Base-by-base conservation (phyloP, 2,888 invertebrate genomes). In the Ditylenchus weischeri region DNA sequence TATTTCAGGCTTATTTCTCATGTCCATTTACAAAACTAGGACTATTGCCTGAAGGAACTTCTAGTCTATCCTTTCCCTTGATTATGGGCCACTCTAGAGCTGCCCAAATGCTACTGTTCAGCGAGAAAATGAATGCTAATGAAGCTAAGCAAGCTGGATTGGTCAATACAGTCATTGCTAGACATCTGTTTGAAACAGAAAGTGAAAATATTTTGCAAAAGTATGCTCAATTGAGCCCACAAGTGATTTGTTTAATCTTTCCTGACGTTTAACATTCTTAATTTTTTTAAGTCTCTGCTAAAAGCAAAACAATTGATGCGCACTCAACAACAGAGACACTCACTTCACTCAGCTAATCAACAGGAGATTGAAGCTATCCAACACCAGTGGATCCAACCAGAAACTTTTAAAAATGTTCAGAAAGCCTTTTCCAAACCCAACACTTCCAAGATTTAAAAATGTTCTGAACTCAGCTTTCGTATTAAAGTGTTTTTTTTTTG, bases 131-230 rank as follows among this genome's bases (percentile, higher is more conserved):
- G 82, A 87, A 88, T 49, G 91, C 92, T 0, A 79, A 86, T 64
- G 92, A 93, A 85, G 94, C 93, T 0, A 86, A 88, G 62, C 85
- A 88, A 57, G 87, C 87, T 81, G 90, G 91, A 36, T 88, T 94
- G 65, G 88, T 93, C 0, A 89, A 91, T 15, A 88, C 89, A 80
- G 85, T 94, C 18, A 89, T 90, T 75, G 89, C 90, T 69, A 85
- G 87, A 50, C 85, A 87, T 29, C 86, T 88, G 62, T 84, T 90
- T 54, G 6, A 38, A 43, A 50, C 47, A 29, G 61, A 62, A 47
- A 54, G 64, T 18, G 19, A 50, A 21, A 68, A 69, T 23, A 21
- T 71, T 23, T 57, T 70, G 19, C 58, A 66, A 15, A 62, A 66
- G 13, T 71, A 67, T 49, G 11, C 21, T 35, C 21, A 35, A 51